Evolutionary conservation across 2,113 vertebrate species (phyloP), one percentile per base, ranked within the genome.

Genomic region (Nerophis ophidion): DNA sequence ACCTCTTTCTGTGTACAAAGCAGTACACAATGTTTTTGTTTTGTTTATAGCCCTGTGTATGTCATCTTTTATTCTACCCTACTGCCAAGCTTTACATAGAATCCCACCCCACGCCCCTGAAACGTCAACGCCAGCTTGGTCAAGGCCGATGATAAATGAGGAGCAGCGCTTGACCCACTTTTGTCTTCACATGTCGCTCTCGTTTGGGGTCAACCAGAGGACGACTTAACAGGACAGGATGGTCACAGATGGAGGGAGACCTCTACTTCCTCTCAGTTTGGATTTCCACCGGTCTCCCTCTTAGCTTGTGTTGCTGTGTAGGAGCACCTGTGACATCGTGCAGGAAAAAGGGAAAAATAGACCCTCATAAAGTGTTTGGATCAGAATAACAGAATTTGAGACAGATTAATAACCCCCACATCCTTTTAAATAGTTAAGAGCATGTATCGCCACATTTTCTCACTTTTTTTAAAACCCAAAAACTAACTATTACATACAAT

Each of bases 191-290:
- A 65, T 35, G 4, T 61, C 3, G 53, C 54, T 61, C 38, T 61
- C 66, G 56, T 40, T 48, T 42, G 35, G 66, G 76, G 81, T 86
- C 76, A 80, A 40, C 49, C 66, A 40, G 55, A 79, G 59, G 57
- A 35, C 68, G 58, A 69, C 61, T 64, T 63, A 71, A 81, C 75
- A 71, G 81, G 75, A 78, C 69, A 61, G 61, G 66, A 55, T 60
- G 35, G 72, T 83, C 77, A 59, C 88, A 90, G 87, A 89, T 89
- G 88, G 82, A 80, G 62, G 47, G 60, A 81, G 86, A 87, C 88
- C 86, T 76, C 80, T 75, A 77, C 57, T 81, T 84, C 83, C 82
- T 85, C 59, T 79, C 65, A 36, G 35, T 61, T 69, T 59, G 47
- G 71, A 66, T 66, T 52, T 66, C 61, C 68, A 63, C 81, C 79